Conservation (phyloP, 2,113 vertebrate genomes). For the Bubo bubo region DNA sequence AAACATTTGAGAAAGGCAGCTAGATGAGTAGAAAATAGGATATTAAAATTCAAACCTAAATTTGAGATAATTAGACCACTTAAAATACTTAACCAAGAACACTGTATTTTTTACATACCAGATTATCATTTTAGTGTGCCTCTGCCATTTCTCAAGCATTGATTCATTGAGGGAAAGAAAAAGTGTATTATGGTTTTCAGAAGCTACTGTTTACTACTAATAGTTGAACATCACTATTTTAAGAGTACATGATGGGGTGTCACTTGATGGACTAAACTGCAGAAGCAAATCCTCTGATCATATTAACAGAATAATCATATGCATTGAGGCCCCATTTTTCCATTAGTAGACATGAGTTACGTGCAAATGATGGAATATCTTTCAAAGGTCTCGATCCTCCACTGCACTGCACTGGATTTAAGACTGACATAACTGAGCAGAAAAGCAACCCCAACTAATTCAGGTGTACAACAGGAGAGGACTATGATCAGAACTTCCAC, state of each 20-base stretch:
- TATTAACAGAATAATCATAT: background rate
- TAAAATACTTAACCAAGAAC: background rate
- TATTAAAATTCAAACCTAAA: background rate
- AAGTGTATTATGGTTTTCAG: background rate
- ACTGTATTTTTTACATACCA: background rate
- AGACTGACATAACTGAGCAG: background rate
- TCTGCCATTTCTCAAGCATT: background rate
- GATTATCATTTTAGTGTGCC: background rate
- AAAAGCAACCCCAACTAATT: background rate
- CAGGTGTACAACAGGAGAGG: background rate
- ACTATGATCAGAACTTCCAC: background rate
- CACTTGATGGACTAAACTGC: background rate
- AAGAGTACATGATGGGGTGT: background rate
- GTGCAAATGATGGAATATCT: background rate
- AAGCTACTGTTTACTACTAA: background rate
- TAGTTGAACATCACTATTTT: background rate
- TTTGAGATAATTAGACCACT: background rate
- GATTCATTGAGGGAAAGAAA: too few relatives aligned
- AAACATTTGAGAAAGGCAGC: background rate
- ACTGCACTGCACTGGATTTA: background rate
- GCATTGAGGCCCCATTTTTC: background rate
- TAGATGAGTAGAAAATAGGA: background rate
- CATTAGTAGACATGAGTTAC: background rate
- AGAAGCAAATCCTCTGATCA: background rate
- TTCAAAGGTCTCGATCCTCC: background rate